Base-by-base conservation (phyloP, 2,888 invertebrate species). In the Dolichomitus sp. region DNA sequence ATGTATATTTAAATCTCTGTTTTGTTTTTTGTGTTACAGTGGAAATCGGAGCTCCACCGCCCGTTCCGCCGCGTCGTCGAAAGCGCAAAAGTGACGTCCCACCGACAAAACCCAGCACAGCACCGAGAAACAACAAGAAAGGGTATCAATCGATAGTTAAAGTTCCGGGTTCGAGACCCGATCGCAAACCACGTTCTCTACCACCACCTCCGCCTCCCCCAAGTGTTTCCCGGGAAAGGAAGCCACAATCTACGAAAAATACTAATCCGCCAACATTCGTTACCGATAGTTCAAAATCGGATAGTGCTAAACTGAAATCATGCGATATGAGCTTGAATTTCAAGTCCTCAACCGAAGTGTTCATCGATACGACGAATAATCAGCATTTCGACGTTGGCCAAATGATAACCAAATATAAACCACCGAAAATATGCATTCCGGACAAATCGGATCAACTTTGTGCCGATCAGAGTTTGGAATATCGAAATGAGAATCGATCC, bases 31-130 rank as follows among this genome's bases (percentile, higher is more conserved):
- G 11, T 84, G 61, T 89, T 88, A 48, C 87, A 91, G 91, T 88
- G 87, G 87, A 88, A 79, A 81, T 84, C 68, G 84, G 85, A 72
- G 69, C 75, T 73, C 80, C 90, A 52, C 93, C 93, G 75, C 92
- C 93, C 33, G 89, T 93, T 68, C 93, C 93, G 69, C 93, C 92
- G 59, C 91, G 93, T 73, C 91, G 93, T 73, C 90, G 88, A 75
- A 93, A 89, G 87, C 89, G 88, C 48, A 92, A 89, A 86, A 81
- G 50, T 19, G 84, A 85, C 37, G 45, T 79, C 54, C 59, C 73
- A 33, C 66, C 86, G 33, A 73, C 80, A 73, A 86, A 85, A 50
- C 72, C 82, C 11, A 79, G 68, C 30, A 74, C 76, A 17, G 69
- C 83, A 11, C 82, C 80, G 52, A 77, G 77, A 33, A 59, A 75